Evolutionary conservation across 2,797 vertebrate genomes (phyloP).

Genomic region (Rhinichthys osculus): DNA sequence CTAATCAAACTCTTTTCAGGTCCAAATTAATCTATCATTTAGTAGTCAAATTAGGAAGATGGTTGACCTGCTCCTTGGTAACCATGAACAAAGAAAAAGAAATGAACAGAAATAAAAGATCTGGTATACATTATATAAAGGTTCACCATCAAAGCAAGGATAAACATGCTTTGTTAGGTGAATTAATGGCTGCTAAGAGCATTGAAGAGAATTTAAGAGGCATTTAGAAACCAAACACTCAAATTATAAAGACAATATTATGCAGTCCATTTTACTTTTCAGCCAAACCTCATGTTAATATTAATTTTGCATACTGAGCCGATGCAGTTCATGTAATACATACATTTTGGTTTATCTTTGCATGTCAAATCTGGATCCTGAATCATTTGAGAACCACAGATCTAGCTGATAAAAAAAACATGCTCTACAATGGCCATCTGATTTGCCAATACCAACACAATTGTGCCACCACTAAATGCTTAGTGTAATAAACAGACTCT

Average conservation of each 20-base stretch:
- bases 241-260: neutral
- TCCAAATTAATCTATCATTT: neutral
- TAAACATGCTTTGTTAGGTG: neutral
- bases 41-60: neutral
- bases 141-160: neutral
- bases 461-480: neutral
- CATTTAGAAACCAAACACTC: neutral
- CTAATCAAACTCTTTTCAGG: neutral
- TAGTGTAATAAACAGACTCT: neutral
- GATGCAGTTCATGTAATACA: neutral
- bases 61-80: neutral
- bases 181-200: neutral
- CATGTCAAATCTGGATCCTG: neutral
- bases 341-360: neutral
- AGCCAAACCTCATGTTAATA: neutral
- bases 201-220: neutral
- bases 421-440: conserved; percentile 2
- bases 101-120: neutral
- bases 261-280: neutral
- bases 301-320: neutral
- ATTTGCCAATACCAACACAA: neutral
- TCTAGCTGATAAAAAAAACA: neutral
- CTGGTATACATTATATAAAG: neutral
- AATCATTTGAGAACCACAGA: neutral
- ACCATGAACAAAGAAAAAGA: too few relatives aligned